A percentile compares a stretch with the other conserved stretches of the same genome.
Evolutionary conservation across 1,140 invertebrate genomes (phyloP).

Genomic region (Listronotus oregonensis): DNA sequence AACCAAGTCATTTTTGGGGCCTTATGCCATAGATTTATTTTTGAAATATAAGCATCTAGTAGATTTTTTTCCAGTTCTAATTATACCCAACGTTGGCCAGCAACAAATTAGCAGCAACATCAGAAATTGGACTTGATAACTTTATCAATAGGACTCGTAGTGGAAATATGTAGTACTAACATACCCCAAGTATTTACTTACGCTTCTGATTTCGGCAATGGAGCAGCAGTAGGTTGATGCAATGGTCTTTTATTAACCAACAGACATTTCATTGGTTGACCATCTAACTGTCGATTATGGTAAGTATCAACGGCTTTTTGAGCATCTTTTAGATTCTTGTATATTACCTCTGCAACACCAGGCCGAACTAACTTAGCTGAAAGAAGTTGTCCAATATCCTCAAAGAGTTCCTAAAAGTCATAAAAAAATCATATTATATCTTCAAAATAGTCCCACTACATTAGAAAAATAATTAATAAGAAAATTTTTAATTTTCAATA

Average conservation of each 20-base stretch:
- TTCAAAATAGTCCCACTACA: not conserved
- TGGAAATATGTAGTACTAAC: not conserved
- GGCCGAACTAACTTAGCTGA: conserved; percentile 82
- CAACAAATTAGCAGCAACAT: too few relatives aligned
- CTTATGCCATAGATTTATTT: too few relatives aligned
- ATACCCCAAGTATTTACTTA: conserved; percentile 26
- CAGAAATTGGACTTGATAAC: not conserved
- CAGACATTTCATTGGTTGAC: conserved; percentile 81
- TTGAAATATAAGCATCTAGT: too few relatives aligned
- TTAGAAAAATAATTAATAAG: too few relatives aligned
- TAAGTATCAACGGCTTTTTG: conserved; percentile 88
- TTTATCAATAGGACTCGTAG: not conserved
- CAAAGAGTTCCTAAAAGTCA: conserved; percentile 79
- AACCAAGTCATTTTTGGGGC: too few relatives aligned
- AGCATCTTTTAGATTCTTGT: conserved; percentile 82
- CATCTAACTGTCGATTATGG: conserved; percentile 88
- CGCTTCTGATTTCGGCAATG: conserved; percentile 49
- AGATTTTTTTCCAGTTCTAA: too few relatives aligned
- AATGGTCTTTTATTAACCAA: conserved; percentile 73
- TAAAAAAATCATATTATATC: not conserved
- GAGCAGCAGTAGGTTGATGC: conserved; percentile 63
- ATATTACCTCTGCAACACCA: conserved; percentile 89
- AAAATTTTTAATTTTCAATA: too few relatives aligned
- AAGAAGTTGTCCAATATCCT: conserved; percentile 85
- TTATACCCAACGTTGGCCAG: too few relatives aligned